Percentiles rank a stretch among this genome's conserved stretches.
Evolutionary conservation across 2,113 vertebrate genomes (phyloP).

Genomic region (Furnarius figulus): DNA sequence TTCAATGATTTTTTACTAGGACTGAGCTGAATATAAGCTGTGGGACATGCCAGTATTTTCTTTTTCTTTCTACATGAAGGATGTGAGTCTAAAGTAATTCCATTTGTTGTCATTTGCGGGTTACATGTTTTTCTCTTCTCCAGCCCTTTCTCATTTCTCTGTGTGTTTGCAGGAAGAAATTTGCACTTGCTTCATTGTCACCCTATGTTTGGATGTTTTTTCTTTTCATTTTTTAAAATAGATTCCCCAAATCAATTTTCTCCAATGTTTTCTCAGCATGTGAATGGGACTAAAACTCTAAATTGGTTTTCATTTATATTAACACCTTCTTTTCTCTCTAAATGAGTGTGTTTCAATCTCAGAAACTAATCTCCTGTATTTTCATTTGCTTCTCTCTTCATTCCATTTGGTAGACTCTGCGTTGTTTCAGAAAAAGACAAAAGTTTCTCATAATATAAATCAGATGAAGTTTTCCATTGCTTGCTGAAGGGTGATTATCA

Average conservation of each 20-base stretch:
- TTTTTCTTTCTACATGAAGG: not conserved
- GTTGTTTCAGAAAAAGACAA: not conserved
- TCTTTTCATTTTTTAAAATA: not conserved
- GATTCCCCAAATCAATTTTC: not conserved
- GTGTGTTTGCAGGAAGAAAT: not conserved
- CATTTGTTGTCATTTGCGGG: not conserved
- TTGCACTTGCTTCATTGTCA: not conserved
- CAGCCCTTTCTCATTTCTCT: not conserved
- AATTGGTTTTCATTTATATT: slow-evolving; percentile 21
- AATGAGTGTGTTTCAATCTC: not conserved
- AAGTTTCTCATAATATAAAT: not conserved
- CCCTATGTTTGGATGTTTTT: not conserved
- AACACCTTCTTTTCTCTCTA: not conserved
- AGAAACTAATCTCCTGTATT: not conserved
- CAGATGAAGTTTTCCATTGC: not conserved
- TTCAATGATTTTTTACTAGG: not conserved
- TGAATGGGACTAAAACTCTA: not conserved
- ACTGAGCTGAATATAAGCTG: not conserved
- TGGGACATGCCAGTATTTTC: not conserved
- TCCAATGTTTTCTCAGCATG: not conserved
- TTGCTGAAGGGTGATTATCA: not conserved
- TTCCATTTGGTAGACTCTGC: not conserved
- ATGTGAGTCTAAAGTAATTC: not conserved
- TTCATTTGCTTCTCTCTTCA: not conserved
- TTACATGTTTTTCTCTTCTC: not conserved